phyloP scores from a whole-genome alignment of 2,113 vertebrate species.

The Regulus satrapa region DNA sequence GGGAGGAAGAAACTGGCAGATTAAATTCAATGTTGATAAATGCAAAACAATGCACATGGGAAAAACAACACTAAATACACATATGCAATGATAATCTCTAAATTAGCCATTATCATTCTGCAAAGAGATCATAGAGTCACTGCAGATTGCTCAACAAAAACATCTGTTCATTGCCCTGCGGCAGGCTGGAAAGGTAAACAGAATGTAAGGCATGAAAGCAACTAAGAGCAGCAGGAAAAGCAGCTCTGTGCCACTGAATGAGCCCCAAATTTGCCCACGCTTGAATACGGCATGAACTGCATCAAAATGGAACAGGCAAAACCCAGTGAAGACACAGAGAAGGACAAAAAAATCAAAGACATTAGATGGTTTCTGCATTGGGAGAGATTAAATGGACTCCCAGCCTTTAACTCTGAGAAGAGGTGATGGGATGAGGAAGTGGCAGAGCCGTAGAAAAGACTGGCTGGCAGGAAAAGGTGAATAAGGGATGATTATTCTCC shows the following conservation, averaged over 20 bases:
- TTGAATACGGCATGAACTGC: background rate
- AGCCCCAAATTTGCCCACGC: background rate
- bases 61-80: conserved; percentile 58
- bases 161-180: conserved; percentile 33
- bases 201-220: background rate
- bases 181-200: conserved; percentile 54
- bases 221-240: background rate
- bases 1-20: conserved; percentile 36
- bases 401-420: background rate
- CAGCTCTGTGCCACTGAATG: background rate
- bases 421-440: background rate
- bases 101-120: conserved; percentile 61
- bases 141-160: conserved; percentile 43
- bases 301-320: background rate
- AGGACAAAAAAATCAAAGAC: background rate
- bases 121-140: conserved; percentile 25
- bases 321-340: background rate
- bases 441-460: background rate
- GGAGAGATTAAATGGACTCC: background rate
- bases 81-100: conserved; percentile 49
- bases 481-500: background rate
- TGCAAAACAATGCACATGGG: conserved; percentile 36
- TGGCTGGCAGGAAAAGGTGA: background rate
- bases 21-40: conserved; percentile 57
- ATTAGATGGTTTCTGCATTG: background rate